phyloP scores from a whole-genome alignment of 1,140 invertebrate genomes.

The Ectropis grisescens region DNA sequence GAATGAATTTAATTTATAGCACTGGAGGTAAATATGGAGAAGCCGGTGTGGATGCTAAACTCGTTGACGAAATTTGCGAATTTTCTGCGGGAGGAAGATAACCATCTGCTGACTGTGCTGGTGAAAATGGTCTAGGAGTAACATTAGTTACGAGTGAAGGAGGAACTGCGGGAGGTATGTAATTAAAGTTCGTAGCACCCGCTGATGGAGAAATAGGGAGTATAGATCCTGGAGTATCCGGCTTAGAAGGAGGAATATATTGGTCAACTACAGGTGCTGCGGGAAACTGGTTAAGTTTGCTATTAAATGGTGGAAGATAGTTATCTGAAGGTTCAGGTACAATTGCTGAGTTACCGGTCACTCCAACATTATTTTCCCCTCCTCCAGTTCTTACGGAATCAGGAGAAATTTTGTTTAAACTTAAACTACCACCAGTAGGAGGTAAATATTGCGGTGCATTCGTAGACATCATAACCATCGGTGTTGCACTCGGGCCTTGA shows the following conservation, averaged over 20 bases:
- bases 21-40: conserved; percentile 38
- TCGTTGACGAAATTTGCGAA: background rate
- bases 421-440: conserved; percentile 15
- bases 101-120: background rate
- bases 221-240: no score
- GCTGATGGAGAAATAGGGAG: no score
- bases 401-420: conserved; percentile 1
- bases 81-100: conserved; percentile 19
- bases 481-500: no score
- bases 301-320: no score
- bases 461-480: no score
- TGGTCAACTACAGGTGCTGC: no score
- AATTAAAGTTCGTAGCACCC: background rate
- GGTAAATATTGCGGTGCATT: conserved; percentile 41
- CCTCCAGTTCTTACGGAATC: background rate
- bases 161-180: conserved; percentile 1
- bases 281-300: no score
- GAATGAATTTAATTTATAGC: no score
- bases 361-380: no score
- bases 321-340: no score
- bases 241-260: no score
- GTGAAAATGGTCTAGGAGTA: background rate
- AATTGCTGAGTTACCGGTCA: no score
- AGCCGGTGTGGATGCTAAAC: conserved; percentile 22
- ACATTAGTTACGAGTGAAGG: background rate